phyloP scores from a whole-genome alignment of 2,113 vertebrate genomes.

The Phycodurus eques region DNA sequence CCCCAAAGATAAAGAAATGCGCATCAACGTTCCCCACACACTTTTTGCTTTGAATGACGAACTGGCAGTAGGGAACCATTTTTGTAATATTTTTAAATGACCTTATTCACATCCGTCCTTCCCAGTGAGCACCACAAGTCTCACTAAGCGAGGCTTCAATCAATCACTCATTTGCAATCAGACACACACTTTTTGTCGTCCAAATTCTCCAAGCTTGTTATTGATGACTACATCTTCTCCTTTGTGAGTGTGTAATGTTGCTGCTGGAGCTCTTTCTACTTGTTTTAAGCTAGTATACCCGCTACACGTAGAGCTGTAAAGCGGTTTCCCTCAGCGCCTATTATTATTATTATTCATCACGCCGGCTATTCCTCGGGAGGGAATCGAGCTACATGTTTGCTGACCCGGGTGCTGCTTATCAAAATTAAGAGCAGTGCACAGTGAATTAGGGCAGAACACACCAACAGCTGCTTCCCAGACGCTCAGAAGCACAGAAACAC shows the following conservation, averaged over 20 bases:
- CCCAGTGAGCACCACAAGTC: no score
- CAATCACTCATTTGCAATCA: no score
- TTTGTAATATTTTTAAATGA: no score
- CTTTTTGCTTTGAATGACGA: no score
- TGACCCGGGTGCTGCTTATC: no score
- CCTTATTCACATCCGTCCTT: no score
- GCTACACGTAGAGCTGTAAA: conserved; percentile 2
- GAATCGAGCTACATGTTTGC: conserved; percentile 24
- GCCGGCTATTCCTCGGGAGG: conserved; percentile 9
- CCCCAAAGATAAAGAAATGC: no score
- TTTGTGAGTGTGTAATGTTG: neutral
- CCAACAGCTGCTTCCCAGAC: neutral
- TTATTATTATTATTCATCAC: neutral
- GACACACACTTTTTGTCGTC: no score
- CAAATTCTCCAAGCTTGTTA: neutral
- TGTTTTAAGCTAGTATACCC: neutral
- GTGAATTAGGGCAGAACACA: neutral
- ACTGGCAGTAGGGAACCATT: no score
- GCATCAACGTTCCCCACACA: no score
- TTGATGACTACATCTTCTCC: neutral
- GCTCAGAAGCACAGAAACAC: neutral
- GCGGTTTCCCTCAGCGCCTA: neutral
- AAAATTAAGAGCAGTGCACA: neutral
- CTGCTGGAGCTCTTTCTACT: neutral
- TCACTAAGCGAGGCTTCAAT: no score